These are phyloP conservation scores for Epinotia brunnichana DNA, from an alignment of 2,888 invertebrate species.

Conservation along the genomic window DNA sequence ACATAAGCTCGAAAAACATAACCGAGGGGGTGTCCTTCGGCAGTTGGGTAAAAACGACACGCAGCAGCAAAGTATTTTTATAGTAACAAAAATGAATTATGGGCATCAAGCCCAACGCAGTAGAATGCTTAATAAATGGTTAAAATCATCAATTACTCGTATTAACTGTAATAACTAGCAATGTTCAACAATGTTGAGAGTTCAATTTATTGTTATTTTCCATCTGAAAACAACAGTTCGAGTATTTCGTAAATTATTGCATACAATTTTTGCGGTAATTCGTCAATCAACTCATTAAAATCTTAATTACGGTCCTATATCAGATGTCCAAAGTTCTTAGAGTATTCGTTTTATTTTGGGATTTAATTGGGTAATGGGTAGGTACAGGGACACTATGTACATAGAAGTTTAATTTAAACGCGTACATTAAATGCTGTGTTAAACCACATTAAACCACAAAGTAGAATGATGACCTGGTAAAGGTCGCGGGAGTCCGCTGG, in stretches of 20 bases:
- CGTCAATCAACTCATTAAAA: not conserved
- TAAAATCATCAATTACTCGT: no score
- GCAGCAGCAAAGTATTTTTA: no score
- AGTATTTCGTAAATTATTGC: not conserved
- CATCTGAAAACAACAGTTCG: not conserved
- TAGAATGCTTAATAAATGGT: no score
- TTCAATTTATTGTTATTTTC: not conserved
- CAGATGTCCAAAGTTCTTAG: not conserved
- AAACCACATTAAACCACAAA: no score
- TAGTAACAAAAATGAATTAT: no score
- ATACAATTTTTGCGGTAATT: not conserved
- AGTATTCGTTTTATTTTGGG: not conserved
- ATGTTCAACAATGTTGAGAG: not conserved
- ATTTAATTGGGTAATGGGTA: not conserved
- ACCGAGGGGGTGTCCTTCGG: no score
- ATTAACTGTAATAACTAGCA: not conserved
- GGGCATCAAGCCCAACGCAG: no score
- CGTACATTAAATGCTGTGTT: no score
- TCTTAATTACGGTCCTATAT: conserved; percentile 9
- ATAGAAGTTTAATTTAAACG: not conserved
- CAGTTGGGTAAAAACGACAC: no score
- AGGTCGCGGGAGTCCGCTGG: no score
- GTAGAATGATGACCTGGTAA: no score
- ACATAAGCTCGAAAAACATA: no score
- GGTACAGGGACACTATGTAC: not conserved